phyloP scores from a whole-genome alignment of 2,797 vertebrate genomes.

The Epinephelus awoara region DNA sequence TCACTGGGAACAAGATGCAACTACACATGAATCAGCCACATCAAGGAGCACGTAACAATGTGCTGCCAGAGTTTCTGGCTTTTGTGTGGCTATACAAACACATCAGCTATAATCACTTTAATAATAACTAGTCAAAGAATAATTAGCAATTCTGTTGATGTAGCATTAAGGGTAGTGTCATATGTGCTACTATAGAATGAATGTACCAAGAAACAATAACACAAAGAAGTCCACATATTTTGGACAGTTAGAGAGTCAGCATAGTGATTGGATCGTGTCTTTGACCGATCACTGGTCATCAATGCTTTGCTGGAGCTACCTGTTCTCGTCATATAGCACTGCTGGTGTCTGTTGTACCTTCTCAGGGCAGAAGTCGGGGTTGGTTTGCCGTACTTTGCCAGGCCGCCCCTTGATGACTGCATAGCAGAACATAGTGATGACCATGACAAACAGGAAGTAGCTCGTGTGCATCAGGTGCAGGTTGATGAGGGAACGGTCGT shows the following conservation, averaged over 20 bases:
- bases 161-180: background rate
- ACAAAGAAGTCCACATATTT: background rate
- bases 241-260: slow-evolving; percentile 32
- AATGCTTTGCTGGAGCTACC: slow-evolving; percentile 59
- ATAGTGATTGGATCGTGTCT: slow-evolving; percentile 52
- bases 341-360: slow-evolving; percentile 88
- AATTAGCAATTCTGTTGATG: background rate
- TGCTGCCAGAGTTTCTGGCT: background rate
- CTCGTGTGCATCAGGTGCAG: slow-evolving; percentile 99
- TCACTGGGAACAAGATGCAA: background rate
- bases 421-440: slow-evolving; percentile 99
- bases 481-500: slow-evolving; percentile 98
- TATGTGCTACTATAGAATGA: background rate
- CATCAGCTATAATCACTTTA: background rate
- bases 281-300: slow-evolving; percentile 57
- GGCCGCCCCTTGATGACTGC: slow-evolving; percentile 98
- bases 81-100: background rate
- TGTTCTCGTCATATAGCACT: slow-evolving; percentile 68
- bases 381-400: slow-evolving; percentile 94
- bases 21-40: background rate
- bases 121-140: background rate
- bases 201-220: background rate
- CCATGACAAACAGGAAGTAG: slow-evolving; percentile 99
- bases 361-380: slow-evolving; percentile 93
- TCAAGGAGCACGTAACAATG: background rate